Conservation (phyloP, 1,140 invertebrate species). For the Ptiloglossa arizonensis region DNA sequence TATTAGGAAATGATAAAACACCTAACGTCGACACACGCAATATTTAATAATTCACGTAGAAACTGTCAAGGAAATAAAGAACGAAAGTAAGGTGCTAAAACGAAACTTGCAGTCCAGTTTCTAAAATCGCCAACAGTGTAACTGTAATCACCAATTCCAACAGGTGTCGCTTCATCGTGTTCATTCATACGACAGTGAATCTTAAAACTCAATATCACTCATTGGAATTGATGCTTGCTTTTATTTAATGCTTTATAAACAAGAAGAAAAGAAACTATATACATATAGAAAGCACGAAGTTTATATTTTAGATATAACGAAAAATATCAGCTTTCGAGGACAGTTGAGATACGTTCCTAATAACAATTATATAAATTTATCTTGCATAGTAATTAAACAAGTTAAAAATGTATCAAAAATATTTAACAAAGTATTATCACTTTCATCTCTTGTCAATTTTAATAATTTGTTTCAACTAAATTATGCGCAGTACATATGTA, state of each 20-base stretch:
- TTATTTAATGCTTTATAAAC: too few species aligned
- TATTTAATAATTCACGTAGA: too few species aligned
- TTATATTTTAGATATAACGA: too few species aligned
- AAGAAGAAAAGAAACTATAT: too few species aligned
- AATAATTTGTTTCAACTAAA: neutral
- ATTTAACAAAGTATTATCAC: neutral
- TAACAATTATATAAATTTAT: neutral
- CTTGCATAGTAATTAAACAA: too few species aligned
- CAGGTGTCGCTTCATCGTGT: conserved; percentile 18
- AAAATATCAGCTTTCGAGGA: neutral
- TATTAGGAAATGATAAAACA: too few species aligned
- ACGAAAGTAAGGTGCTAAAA: neutral
- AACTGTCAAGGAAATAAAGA: neutral
- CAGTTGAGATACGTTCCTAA: neutral
- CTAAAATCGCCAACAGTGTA: neutral
- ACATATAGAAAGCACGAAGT: too few species aligned
- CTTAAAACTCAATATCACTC: too few species aligned
- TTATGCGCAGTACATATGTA: neutral
- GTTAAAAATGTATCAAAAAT: neutral
- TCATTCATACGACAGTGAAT: neutral
- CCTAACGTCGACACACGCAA: too few species aligned
- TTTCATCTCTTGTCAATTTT: neutral
- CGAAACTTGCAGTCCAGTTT: neutral
- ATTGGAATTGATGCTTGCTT: too few species aligned
- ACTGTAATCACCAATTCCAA: conserved; percentile 18